Conservation (phyloP, 2,113 vertebrate species). For the Leptobrachium leishanense region DNA sequence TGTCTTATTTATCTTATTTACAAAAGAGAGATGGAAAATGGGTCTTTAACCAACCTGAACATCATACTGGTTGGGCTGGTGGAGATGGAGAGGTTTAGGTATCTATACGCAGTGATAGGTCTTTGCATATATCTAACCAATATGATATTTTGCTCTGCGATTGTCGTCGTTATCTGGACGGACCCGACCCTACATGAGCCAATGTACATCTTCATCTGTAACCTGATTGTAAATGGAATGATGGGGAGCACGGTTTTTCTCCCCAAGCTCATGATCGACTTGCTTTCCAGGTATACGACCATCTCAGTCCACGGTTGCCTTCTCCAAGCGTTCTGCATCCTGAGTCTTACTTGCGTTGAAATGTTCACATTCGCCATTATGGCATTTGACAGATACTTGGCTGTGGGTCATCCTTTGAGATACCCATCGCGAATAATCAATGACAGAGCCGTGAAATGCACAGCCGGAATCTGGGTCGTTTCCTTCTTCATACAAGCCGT, state of each 20-base stretch:
- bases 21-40: background rate
- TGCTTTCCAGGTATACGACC: background rate
- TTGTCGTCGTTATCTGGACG: constrained; percentile 6
- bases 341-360: background rate
- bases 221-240: constrained; percentile 16
- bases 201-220: constrained; percentile 30
- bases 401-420: background rate
- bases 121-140: background rate
- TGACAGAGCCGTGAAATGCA: background rate
- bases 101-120: background rate
- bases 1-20: no score
- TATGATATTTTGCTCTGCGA: background rate
- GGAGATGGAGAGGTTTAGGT: constrained; percentile 22
- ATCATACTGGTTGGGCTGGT: background rate
- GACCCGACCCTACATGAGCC: constrained; percentile 22
- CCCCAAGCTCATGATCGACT: constrained; percentile 1
- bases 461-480: background rate
- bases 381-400: constrained; percentile 9
- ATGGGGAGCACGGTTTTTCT: constrained; percentile 5
- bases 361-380: background rate
- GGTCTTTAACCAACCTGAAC: background rate
- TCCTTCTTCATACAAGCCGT: background rate
- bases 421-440: background rate
- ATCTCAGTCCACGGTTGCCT: background rate
- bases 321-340: background rate